phyloP scores from a whole-genome alignment of 2,797 vertebrate genomes.

The Coreius guichenoti region DNA sequence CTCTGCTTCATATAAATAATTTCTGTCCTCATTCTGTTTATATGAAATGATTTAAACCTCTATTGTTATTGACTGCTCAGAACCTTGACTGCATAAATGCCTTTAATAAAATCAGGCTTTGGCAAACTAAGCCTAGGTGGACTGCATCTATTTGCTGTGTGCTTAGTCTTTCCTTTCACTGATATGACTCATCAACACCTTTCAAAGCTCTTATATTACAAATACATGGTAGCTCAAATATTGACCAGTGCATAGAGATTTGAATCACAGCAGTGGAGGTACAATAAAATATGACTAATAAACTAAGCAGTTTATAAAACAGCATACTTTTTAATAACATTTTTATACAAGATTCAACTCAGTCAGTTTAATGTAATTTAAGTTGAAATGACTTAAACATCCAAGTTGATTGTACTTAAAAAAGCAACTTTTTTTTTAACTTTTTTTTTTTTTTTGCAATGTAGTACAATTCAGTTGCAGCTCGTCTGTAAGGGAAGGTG shows the following conservation, averaged over 20 bases:
- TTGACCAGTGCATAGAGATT: neutral
- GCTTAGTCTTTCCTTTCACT: conserved; percentile 8
- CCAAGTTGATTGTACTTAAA: too few species aligned
- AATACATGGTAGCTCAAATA: neutral
- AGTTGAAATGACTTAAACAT: too few species aligned
- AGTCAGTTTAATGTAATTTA: too few species aligned
- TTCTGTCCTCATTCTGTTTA: neutral
- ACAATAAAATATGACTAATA: conserved; percentile 13
- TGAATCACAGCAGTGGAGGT: neutral
- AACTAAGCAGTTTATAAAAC: neutral
- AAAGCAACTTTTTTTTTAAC: too few species aligned
- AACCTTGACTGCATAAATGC: conserved; percentile 1
- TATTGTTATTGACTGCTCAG: conserved; percentile 22
- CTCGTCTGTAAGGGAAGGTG: too few species aligned
- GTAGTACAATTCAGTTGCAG: neutral
- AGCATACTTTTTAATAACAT: too few species aligned
- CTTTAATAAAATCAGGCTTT: conserved; percentile 16
- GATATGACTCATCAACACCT: conserved; percentile 26
- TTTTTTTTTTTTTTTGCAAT: too few species aligned
- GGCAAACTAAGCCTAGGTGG: neutral
- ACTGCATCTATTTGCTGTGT: conserved; percentile 3
- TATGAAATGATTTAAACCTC: neutral
- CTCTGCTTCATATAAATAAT: conserved; percentile 27
- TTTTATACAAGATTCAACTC: too few species aligned
- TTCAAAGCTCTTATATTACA: conserved; percentile 15